Evolutionary conservation across 2,113 vertebrate species (phyloP).

Genomic region (Megaceryle maxima): DNA sequence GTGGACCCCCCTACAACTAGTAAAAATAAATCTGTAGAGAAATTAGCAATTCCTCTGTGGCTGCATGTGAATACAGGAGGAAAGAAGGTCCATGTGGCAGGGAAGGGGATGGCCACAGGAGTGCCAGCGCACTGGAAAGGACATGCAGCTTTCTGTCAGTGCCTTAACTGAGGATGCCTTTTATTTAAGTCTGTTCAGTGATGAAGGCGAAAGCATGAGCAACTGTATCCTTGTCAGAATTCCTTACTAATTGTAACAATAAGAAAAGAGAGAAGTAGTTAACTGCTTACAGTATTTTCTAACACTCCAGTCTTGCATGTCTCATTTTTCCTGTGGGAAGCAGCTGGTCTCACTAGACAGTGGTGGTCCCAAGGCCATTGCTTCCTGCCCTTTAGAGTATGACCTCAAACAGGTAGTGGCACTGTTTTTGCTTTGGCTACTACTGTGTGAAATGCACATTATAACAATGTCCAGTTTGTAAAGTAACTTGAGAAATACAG

Average conservation of each 20-base stretch:
- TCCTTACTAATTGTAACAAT: neutral
- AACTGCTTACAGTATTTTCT: accelerated
- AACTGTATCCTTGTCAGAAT: accelerated
- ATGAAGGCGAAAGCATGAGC: accelerated
- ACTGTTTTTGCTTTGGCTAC: neutral
- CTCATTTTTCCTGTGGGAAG: neutral
- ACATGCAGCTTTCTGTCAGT: accelerated
- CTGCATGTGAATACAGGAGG: neutral
- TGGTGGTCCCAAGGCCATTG: neutral
- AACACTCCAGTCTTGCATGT: neutral
- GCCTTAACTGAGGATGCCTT: neutral
- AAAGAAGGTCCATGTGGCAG: neutral
- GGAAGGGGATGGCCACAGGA: accelerated
- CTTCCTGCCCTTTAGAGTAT: neutral
- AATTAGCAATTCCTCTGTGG: neutral
- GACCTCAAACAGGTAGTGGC: accelerated
- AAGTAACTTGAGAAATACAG: neutral
- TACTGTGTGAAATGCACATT: neutral
- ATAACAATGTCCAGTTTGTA: neutral
- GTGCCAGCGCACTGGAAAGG: accelerated
- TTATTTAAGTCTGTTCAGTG: neutral
- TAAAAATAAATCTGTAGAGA: neutral
- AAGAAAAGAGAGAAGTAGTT: neutral
- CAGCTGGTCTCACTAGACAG: neutral
- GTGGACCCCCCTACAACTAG: accelerated